phyloP scores from a whole-genome alignment of 2,888 invertebrate species.

The Galeruca laticollis region DNA sequence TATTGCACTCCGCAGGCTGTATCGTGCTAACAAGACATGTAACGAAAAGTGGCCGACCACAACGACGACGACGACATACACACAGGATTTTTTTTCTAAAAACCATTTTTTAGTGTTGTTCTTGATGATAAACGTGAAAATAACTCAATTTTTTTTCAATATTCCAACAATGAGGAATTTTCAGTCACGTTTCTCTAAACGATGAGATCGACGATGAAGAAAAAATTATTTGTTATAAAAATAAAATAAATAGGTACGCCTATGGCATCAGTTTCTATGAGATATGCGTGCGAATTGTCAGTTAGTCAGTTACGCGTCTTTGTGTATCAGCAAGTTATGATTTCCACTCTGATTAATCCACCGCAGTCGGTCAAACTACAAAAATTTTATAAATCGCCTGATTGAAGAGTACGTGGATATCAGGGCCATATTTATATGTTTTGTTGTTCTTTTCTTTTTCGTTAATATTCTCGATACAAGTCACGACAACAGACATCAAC shows the following conservation, averaged over 20 bases:
- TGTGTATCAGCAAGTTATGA: slow-evolving; percentile 42
- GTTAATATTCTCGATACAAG: background rate
- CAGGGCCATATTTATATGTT: background rate
- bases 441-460: background rate
- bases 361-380: slow-evolving; percentile 41
- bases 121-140: too few relatives aligned
- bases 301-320: slow-evolving; percentile 41
- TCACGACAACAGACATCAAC: slow-evolving; percentile 1
- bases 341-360: slow-evolving; percentile 47
- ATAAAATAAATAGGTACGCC: slow-evolving; percentile 9
- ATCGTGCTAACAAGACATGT: too few relatives aligned
- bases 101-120: too few relatives aligned
- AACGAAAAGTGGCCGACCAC: too few relatives aligned
- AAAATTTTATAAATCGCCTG: slow-evolving; percentile 39
- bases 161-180: too few relatives aligned
- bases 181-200: too few relatives aligned
- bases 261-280: slow-evolving; percentile 22
- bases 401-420: slow-evolving; percentile 27
- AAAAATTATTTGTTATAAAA: too few relatives aligned
- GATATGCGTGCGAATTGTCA: slow-evolving; percentile 41
- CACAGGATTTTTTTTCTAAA: too few relatives aligned
- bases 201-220: too few relatives aligned
- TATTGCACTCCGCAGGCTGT: too few relatives aligned
- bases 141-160: too few relatives aligned
- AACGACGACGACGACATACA: too few relatives aligned